Conservation (phyloP, 2,113 vertebrate genomes). For the Xenopus borealis region DNA sequence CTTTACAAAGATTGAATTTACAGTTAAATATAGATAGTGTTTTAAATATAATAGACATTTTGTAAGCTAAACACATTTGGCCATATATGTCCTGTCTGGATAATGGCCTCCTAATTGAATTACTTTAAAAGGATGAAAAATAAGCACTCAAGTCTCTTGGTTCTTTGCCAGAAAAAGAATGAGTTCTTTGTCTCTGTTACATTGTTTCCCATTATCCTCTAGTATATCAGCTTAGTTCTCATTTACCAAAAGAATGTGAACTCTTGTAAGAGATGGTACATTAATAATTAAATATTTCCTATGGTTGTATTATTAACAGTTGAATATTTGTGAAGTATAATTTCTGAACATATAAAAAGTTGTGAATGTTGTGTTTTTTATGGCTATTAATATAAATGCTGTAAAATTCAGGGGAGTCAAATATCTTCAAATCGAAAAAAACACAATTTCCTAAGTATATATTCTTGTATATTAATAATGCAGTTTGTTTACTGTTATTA, state of each 20-base stretch:
- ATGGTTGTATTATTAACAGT: background rate
- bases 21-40: too few relatives aligned
- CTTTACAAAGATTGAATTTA: too few relatives aligned
- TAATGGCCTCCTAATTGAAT: constrained; percentile 16
- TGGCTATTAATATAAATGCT: too few relatives aligned
- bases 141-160: constrained; percentile 6
- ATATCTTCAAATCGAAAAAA: too few relatives aligned
- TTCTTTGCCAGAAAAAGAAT: background rate
- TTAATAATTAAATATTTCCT: constrained; percentile 4
- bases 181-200: background rate
- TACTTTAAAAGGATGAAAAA: constrained; percentile 3
- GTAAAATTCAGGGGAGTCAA: too few relatives aligned
- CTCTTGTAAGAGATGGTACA: background rate
- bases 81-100: constrained; percentile 8
- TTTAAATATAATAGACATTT: background rate
- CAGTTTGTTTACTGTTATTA: too few relatives aligned
- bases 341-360: too few relatives aligned
- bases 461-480: too few relatives aligned
- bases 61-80: background rate
- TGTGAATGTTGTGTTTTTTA: too few relatives aligned
- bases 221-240: constrained; percentile 15
- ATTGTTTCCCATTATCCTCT: constrained; percentile 3
- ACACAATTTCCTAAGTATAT: too few relatives aligned
- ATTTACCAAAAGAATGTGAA: constrained; percentile 1
- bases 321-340: background rate